Evolutionary conservation across 2,888 invertebrate species (phyloP).

Genomic region (Lysandra coridon): DNA sequence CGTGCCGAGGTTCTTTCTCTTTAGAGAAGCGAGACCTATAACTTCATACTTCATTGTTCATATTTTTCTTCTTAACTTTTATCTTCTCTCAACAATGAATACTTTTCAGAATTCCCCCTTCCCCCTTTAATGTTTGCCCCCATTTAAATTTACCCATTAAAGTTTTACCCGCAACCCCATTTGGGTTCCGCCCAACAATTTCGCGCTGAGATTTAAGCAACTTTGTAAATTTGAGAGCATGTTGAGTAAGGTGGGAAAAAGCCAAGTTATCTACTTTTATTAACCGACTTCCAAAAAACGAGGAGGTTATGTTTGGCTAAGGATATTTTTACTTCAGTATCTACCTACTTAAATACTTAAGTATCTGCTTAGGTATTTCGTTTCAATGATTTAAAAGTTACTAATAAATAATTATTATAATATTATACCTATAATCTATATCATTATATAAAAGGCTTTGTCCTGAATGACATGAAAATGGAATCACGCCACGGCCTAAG

Average conservation of each 20-base stretch:
- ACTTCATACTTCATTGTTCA: background rate
- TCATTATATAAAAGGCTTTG: too few relatives aligned
- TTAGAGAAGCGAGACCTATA: too few relatives aligned
- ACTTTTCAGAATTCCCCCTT: background rate
- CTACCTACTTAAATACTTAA: too few relatives aligned
- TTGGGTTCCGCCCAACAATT: background rate
- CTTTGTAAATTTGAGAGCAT: background rate
- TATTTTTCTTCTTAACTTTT: background rate
- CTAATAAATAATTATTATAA: too few relatives aligned
- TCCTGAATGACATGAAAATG: too few relatives aligned
- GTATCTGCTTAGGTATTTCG: too few relatives aligned
- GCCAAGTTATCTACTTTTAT: background rate
- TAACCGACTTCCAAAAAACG: too few relatives aligned
- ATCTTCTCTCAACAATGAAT: background rate
- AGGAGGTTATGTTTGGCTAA: too few relatives aligned
- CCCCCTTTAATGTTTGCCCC: background rate
- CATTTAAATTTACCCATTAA: background rate
- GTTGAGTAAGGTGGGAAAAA: background rate
- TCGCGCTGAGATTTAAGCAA: background rate
- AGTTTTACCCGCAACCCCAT: background rate
- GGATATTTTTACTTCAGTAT: background rate
- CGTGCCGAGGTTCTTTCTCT: too few relatives aligned
- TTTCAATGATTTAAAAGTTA: too few relatives aligned
- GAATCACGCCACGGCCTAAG: too few relatives aligned
- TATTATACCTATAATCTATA: too few relatives aligned